Evolutionary conservation across 1,140 invertebrate species (phyloP).

Genomic region (Drosophila chauvacae): DNA sequence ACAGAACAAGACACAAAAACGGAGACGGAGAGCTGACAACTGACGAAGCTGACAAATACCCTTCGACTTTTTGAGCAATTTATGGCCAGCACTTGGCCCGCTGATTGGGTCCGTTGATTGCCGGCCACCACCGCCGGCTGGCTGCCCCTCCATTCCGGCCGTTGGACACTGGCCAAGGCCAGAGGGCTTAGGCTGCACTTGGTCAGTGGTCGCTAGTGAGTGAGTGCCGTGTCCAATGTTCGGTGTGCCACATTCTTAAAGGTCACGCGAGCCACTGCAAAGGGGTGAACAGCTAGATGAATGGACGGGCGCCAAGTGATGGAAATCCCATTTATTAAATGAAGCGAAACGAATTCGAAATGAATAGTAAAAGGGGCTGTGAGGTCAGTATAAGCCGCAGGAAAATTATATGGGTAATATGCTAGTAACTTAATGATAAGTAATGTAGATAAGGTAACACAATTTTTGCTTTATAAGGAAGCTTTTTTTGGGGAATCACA

Average conservation of each 20-base stretch:
- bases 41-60: conserved; percentile 77
- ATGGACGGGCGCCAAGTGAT: conserved; percentile 28
- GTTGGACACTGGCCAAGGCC: conserved; percentile 62
- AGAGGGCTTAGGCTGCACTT: conserved; percentile 65
- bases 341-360: conserved; percentile 42
- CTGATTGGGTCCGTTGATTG: conserved; percentile 77
- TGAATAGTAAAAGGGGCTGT: neutral
- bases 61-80: conserved; percentile 78
- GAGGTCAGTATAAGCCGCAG: neutral
- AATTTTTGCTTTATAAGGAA: neutral
- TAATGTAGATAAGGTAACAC: neutral
- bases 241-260: conserved; percentile 66
- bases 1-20: conserved; percentile 40
- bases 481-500: neutral
- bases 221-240: conserved; percentile 17
- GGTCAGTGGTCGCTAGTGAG: conserved; percentile 14
- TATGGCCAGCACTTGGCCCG: conserved; percentile 72
- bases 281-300: conserved; percentile 11
- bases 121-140: conserved; percentile 37
- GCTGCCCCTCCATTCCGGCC: conserved; percentile 9
- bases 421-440: neutral
- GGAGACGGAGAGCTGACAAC: conserved; percentile 49
- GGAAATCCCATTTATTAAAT: conserved; percentile 51
- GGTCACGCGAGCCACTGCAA: conserved; percentile 54
- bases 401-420: neutral